Conservation (phyloP, 2,113 vertebrate species). For the Grallaria varia region DNA sequence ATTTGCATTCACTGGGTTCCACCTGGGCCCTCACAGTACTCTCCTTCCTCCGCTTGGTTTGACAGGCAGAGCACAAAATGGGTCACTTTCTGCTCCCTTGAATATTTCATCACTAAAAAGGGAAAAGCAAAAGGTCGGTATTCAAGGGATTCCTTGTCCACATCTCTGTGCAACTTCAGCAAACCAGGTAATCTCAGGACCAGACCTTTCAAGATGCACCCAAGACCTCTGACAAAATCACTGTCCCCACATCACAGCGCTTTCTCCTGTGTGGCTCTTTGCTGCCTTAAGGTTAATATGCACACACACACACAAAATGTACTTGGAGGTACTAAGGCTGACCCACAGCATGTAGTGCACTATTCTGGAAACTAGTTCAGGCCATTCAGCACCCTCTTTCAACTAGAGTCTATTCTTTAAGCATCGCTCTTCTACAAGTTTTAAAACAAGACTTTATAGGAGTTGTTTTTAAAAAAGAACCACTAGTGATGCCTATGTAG, state of each 20-base stretch:
- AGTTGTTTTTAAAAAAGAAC: not conserved
- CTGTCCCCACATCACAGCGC: not conserved
- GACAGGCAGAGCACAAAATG: not conserved
- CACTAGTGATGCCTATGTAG: not conserved
- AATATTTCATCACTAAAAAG: conserved; percentile 38
- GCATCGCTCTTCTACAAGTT: not conserved
- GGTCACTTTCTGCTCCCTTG: conserved; percentile 29
- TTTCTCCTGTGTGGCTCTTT: not conserved
- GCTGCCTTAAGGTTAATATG: not conserved
- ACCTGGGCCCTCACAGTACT: conserved; percentile 1
- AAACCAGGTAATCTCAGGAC: not conserved
- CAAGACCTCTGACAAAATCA: conserved; percentile 3
- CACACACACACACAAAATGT: not conserved
- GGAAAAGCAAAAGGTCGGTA: conserved; percentile 14
- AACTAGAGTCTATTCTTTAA: not conserved
- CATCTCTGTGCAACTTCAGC: not conserved
- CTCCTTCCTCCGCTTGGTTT: not conserved
- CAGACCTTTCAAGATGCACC: not conserved
- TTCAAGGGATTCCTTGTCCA: conserved; percentile 18
- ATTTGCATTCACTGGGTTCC: conserved; percentile 27
- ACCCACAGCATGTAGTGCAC: not conserved
- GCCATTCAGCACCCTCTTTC: not conserved
- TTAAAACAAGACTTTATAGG: not conserved
- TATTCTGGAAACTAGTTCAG: conserved; percentile 10
- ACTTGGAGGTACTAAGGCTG: not conserved